phyloP scores from a whole-genome alignment of 2,888 invertebrate genomes.

The Amorpha juglandis region DNA sequence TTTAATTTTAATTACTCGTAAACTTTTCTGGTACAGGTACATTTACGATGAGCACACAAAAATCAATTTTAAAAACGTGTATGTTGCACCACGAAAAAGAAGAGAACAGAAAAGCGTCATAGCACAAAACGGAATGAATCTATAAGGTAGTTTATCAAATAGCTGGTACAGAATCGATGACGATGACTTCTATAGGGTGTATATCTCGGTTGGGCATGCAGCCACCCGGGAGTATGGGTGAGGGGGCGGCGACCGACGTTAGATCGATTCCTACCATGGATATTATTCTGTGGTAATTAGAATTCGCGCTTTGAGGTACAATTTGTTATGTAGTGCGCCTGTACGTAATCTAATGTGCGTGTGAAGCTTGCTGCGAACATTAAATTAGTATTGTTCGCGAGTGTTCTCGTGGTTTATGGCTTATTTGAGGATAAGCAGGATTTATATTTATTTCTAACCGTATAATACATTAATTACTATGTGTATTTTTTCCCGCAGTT shows the following conservation, averaged over 20 bases:
- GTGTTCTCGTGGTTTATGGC: background rate
- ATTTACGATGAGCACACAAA: background rate
- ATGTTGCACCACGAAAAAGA: background rate
- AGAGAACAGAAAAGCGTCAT: background rate
- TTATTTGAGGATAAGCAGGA: background rate
- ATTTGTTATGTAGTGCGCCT: conserved; percentile 17
- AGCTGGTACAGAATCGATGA: conserved; percentile 47
- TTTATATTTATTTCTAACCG: background rate
- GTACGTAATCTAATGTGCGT: conserved; percentile 8
- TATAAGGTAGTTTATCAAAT: conserved; percentile 14
- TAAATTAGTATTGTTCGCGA: conserved; percentile 1
- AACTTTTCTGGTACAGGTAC: too few species aligned
- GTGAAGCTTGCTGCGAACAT: conserved; percentile 6
- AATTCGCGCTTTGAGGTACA: conserved; percentile 59
- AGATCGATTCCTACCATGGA: conserved; percentile 79
- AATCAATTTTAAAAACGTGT: background rate
- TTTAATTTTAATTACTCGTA: too few species aligned
- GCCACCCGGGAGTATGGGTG: conserved; percentile 40
- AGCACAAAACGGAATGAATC: conserved; percentile 1
- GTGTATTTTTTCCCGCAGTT: too few species aligned
- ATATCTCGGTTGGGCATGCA: conserved; percentile 40
- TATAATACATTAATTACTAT: too few species aligned
- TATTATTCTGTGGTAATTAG: conserved; percentile 81
- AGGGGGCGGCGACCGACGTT: conserved; percentile 54
- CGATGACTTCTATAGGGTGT: conserved; percentile 43